phyloP scores from a whole-genome alignment of 2,113 vertebrate species.

The Saguinus midas region DNA sequence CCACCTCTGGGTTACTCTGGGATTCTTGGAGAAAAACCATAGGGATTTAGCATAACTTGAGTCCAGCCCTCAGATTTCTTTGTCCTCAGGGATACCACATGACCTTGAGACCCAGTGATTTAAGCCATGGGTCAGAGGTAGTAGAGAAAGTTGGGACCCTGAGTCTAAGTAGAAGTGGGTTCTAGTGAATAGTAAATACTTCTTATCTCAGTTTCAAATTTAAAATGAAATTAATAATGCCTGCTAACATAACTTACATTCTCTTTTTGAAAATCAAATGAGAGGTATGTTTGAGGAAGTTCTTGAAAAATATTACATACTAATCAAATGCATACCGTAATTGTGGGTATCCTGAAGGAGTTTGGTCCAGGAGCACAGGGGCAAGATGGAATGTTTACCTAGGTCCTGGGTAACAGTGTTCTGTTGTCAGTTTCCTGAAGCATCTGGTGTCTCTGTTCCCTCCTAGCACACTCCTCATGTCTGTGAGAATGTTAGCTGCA shows the following conservation, averaged over 20 bases:
- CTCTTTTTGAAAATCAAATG: neutral
- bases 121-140: neutral
- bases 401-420: neutral
- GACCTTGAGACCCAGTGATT: neutral
- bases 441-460: neutral
- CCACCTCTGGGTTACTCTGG: neutral
- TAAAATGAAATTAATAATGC: neutral
- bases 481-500: neutral
- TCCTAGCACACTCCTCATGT: neutral
- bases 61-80: neutral
- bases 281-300: slow-evolving; percentile 18
- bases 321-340: neutral
- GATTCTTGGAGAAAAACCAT: neutral
- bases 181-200: neutral
- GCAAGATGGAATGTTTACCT: neutral
- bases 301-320: neutral
- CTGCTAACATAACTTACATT: neutral
- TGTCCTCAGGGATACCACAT: neutral
- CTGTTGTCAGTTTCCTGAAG: neutral
- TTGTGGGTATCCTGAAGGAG: neutral
- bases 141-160: neutral
- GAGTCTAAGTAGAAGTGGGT: neutral
- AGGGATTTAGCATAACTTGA: neutral
- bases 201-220: neutral
- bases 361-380: neutral